These are phyloP conservation scores for Acronicta aceris DNA, from an alignment of 2,888 invertebrate genomes.

Conservation along the genomic window DNA sequence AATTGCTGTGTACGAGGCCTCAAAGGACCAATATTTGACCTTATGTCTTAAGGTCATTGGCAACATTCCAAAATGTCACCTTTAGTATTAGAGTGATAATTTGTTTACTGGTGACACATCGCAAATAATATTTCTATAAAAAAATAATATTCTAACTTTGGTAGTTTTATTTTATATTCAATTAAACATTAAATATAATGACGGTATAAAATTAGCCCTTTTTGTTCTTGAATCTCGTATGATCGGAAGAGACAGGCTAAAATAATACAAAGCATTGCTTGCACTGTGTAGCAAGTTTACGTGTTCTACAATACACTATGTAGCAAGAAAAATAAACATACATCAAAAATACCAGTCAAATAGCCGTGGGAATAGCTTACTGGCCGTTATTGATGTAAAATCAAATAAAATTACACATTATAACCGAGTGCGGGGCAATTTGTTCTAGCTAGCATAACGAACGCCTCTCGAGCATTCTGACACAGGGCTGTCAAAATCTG, in stretches of 20 bases:
- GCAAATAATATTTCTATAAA: background rate
- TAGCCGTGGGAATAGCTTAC: slow-evolving; percentile 46
- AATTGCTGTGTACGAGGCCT: background rate
- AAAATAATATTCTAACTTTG: too few species aligned
- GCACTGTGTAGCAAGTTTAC: background rate
- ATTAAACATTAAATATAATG: too few species aligned
- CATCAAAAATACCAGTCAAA: slow-evolving; percentile 21
- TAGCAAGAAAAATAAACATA: slow-evolving; percentile 23
- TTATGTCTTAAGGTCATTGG: slow-evolving; percentile 24
- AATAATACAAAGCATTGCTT: background rate
- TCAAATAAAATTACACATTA: slow-evolving; percentile 48
- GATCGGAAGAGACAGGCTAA: background rate
- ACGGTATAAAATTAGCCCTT: too few species aligned
- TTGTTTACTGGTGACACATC: background rate
- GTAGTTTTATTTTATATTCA: too few species aligned
- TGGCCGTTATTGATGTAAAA: slow-evolving; percentile 45
- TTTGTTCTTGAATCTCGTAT: too few species aligned
- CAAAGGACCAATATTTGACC: slow-evolving; percentile 19
- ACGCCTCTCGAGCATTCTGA: slow-evolving; percentile 29
- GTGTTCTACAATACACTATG: slow-evolving; percentile 10
- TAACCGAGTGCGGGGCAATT: slow-evolving; percentile 41
- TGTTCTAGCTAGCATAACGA: slow-evolving; percentile 41
- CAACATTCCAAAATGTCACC: slow-evolving; percentile 33
- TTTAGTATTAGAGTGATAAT: slow-evolving; percentile 9
- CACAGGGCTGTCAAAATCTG: slow-evolving; percentile 39